Conservation (phyloP, 2,797 vertebrate genomes). For the Fistularia commersonii region DNA sequence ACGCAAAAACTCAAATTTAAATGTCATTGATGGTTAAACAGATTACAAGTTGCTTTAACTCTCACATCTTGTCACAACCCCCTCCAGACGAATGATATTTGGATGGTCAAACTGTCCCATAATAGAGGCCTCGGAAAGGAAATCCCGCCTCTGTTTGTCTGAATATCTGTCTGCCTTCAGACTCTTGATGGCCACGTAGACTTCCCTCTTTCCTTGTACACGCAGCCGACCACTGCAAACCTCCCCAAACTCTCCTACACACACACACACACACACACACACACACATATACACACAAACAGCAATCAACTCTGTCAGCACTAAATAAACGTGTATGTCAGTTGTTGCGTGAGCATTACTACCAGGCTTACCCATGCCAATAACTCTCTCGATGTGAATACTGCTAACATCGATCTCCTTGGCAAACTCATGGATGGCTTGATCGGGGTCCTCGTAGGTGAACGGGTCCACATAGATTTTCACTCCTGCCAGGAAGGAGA, state of each 20-base stretch:
- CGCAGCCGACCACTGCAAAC: slow-evolving; percentile 96
- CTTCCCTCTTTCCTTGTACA: slow-evolving; percentile 92
- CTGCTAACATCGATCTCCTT: slow-evolving; percentile 98
- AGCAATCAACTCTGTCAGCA: slow-evolving; percentile 23
- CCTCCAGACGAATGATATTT: slow-evolving; percentile 96
- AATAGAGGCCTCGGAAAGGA: slow-evolving; percentile 95
- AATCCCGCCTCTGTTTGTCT: slow-evolving; percentile 95
- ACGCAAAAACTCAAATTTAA: no score
- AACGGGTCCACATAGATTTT: slow-evolving; percentile 99
- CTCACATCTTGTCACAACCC: slow-evolving; percentile 96
- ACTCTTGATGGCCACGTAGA: slow-evolving; percentile 97
- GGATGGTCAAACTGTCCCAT: slow-evolving; percentile 99
- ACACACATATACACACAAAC: slow-evolving; percentile 23
- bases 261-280: slow-evolving; percentile 13
- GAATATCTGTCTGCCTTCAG: slow-evolving; percentile 91
- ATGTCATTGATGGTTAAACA: neutral
- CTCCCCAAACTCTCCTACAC: slow-evolving; percentile 93
- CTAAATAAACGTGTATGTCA: slow-evolving; percentile 45
- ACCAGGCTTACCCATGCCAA: slow-evolving; percentile 91
- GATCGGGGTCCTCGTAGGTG: slow-evolving; percentile 98
- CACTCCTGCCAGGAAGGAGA: slow-evolving; percentile 78
- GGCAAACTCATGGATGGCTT: slow-evolving; percentile 98
- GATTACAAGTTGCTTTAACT: slow-evolving; percentile 2
- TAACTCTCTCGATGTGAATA: slow-evolving; percentile 99
- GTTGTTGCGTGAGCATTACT: slow-evolving; percentile 14